These are phyloP conservation scores for Cephalopachus bancanus DNA, from an alignment of 2,797 vertebrate species.

Conservation along the genomic window DNA sequence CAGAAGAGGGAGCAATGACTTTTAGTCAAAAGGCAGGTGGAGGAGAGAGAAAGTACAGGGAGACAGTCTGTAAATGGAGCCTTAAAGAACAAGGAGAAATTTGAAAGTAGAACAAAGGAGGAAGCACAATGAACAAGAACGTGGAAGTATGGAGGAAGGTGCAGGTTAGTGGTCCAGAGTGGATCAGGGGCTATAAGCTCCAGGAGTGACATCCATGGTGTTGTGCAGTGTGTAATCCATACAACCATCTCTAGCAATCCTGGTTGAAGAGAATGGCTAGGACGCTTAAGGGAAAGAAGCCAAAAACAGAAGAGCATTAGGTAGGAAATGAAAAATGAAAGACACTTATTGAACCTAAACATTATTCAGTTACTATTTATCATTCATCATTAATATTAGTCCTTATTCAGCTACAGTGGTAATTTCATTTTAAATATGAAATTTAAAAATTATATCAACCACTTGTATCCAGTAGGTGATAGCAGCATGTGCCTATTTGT, in stretches of 20 bases:
- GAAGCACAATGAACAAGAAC: neutral
- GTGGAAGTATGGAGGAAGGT: neutral
- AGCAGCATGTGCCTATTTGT: neutral
- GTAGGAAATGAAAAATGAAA: neutral
- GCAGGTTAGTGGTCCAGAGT: rapidly evolving
- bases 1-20: neutral
- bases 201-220: neutral
- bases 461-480: neutral
- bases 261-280: neutral
- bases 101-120: neutral
- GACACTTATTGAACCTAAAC: neutral
- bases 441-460: neutral
- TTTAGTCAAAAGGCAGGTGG: neutral
- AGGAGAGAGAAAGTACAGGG: neutral
- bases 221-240: neutral
- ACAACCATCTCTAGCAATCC: neutral
- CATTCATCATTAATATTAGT: too few species aligned
- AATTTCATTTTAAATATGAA: conserved; percentile 31
- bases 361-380: neutral
- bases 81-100: neutral
- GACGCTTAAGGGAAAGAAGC: neutral
- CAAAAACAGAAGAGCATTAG: neutral
- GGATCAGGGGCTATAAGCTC: too few species aligned
- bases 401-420: neutral
- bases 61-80: neutral